Percentiles rank a stretch among this genome's conserved stretches.
Evolutionary conservation across 92 coral and sea anemone species (phyloP).

Genomic region (Plumapathes pennacea): DNA sequence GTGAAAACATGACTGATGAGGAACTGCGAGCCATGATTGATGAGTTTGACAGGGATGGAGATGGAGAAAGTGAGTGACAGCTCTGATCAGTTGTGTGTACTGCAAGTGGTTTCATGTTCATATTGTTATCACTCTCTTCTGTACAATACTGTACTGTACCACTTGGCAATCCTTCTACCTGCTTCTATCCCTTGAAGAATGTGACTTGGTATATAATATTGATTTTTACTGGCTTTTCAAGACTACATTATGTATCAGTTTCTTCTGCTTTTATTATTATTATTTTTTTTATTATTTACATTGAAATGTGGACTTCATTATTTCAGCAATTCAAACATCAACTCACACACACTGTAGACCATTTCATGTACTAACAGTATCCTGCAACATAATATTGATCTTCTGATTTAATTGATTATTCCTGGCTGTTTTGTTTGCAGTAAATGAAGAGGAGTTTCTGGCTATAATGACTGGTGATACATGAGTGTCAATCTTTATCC

Average conservation of each 20-base stretch:
- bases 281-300: too few species aligned
- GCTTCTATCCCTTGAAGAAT: background rate
- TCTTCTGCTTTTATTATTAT: too few species aligned
- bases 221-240: too few species aligned
- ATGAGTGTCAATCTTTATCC: constrained; percentile 15
- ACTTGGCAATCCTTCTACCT: background rate
- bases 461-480: constrained; percentile 99
- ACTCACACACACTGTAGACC: too few species aligned
- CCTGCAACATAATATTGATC: too few species aligned
- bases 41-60: constrained; percentile 99
- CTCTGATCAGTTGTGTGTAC: background rate
- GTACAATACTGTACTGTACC: background rate
- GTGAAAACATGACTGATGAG: constrained; percentile 99
- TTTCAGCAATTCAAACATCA: too few species aligned
- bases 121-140: too few species aligned
- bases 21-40: constrained; percentile 99
- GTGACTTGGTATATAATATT: too few species aligned
- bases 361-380: too few species aligned
- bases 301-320: too few species aligned
- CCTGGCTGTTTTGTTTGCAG: constrained; percentile 41
- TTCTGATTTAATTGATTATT: too few species aligned
- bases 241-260: too few species aligned
- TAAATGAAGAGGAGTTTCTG: constrained; percentile 98
- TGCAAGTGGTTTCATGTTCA: background rate
- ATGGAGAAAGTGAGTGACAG: constrained; percentile 99